These are phyloP conservation scores for Heliconius nattereri DNA, from an alignment of 1,140 invertebrate genomes.

Conservation along the genomic window DNA sequence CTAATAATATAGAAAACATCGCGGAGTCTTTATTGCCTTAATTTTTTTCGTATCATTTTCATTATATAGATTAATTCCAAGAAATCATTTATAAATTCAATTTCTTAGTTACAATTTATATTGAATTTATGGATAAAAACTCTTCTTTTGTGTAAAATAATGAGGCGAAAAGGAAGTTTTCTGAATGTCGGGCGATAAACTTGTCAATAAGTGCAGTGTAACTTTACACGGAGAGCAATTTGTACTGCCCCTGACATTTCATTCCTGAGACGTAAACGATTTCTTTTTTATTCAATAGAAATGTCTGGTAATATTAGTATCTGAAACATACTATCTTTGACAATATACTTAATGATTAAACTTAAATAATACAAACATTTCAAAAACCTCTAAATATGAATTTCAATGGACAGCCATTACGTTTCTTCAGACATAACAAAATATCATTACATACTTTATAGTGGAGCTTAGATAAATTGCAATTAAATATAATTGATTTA, in stretches of 20 bases:
- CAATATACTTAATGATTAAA: too few relatives aligned
- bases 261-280: not conserved
- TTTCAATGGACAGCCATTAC: too few relatives aligned
- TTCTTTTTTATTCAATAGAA: too few relatives aligned
- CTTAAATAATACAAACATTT: too few relatives aligned
- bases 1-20: too few relatives aligned
- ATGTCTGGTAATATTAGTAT: too few relatives aligned
- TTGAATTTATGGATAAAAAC: too few relatives aligned
- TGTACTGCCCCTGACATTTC: not conserved
- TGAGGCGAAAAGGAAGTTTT: not conserved
- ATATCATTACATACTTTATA: too few relatives aligned
- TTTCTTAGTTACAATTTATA: not conserved
- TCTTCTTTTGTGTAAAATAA: not conserved
- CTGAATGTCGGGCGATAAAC: not conserved
- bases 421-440: too few relatives aligned
- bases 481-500: constrained; percentile 2
- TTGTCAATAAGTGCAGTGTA: not conserved
- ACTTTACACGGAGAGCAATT: not conserved
- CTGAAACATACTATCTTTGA: too few relatives aligned
- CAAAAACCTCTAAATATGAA: too few relatives aligned
- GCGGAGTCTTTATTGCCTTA: too few relatives aligned
- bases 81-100: not conserved
- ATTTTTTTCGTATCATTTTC: not conserved
- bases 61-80: not conserved
- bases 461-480: not conserved